Evolutionary conservation across 2,888 invertebrate species (phyloP), one percentile per base, ranked within the genome.

Genomic region (Epinotia bilunana): DNA sequence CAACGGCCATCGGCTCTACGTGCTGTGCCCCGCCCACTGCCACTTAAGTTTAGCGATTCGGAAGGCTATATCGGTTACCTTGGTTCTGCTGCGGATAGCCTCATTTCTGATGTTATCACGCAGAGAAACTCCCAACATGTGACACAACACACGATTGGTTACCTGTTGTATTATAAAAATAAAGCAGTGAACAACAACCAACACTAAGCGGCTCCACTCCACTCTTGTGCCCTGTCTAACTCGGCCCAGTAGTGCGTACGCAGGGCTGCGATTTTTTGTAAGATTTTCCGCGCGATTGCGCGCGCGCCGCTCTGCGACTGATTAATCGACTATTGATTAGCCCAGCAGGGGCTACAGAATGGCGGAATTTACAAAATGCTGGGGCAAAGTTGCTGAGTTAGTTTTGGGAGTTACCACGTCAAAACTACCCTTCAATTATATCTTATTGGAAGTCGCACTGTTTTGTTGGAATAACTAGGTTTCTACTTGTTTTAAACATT

Each of bases 271-370:
- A 90, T 93, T 93, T 93, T 93, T 93, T 93, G 93, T 91, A 93
- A 93, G 93, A 93, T 92, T 93, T 93, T 92, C 91, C 91, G 87
- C 89, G 87, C 85, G 89, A 86, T 79, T 91, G 92, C 92, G 92
- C 88, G 77, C 82, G 90, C 91, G 91, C 89, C 86, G 85, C 85
- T 81, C 88, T 91, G 90, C 86, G 82, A 84, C 90, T 93, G 93
- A 93, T 93, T 93, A 93, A 93, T 93, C 91, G 91, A 90, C 88
- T 91, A 92, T 93, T 92, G 93, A 93, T 93, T 92, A 90, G 78
- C 86, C 85, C 82, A n/a, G n/a, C n/a, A n/a, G 80, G 81, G 82
- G 82, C 78, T 75, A 60, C 70, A 71, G 58, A 69, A 74, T 74
- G 70, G 74, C 71, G 60, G 46, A 67, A 71, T 72, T 75, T 72